Evolutionary conservation across 2,888 invertebrate species (phyloP).

Genomic region (Mayetiola destructor): DNA sequence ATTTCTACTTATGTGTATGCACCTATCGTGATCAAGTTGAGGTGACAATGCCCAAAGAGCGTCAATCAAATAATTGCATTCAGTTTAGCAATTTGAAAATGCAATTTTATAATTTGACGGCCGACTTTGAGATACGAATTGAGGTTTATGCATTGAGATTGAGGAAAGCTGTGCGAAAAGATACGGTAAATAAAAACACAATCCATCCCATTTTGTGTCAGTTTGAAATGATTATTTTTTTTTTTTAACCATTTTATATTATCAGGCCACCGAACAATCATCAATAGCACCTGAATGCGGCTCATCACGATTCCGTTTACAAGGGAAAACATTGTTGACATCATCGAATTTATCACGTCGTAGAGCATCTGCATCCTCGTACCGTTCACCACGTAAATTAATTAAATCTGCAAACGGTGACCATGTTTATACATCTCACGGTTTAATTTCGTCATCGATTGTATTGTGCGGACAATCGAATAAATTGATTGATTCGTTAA

Average conservation of each 20-base stretch:
- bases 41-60: conserved; percentile 32
- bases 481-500: conserved; percentile 12
- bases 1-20: conserved; percentile 32
- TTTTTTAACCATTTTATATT: neutral
- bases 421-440: neutral
- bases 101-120: conserved; percentile 28
- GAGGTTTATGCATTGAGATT: conserved; percentile 37
- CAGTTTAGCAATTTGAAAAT: conserved; percentile 30
- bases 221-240: neutral
- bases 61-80: conserved; percentile 25
- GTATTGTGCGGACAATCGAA: neutral
- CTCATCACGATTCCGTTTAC: conserved; percentile 31
- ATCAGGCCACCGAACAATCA: neutral
- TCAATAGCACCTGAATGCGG: conserved; percentile 21
- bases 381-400: conserved; percentile 9
- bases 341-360: conserved; percentile 10
- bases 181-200: neutral
- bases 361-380: neutral
- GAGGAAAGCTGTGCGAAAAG: conserved; percentile 24
- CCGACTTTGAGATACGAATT: conserved; percentile 34
- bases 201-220: neutral
- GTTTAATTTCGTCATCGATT: neutral
- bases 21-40: conserved; percentile 28
- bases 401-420: neutral
- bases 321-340: conserved; percentile 24